These are phyloP conservation scores for Gymnodraco acuticeps DNA, from an alignment of 2,797 vertebrate species.

Conservation along the genomic window DNA sequence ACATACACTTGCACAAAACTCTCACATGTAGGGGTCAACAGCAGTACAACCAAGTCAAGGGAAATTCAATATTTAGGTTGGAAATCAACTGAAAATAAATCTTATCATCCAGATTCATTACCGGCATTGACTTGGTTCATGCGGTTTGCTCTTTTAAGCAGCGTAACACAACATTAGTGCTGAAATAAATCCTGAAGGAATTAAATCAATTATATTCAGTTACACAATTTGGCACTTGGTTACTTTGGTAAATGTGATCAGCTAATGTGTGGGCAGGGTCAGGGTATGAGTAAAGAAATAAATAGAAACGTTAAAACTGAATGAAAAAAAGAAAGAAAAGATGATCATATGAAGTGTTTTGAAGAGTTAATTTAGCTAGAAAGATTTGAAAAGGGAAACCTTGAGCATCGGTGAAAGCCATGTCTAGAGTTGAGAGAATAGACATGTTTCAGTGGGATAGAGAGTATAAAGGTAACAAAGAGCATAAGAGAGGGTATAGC, in stretches of 20 bases:
- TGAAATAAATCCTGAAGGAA: conserved; percentile 34
- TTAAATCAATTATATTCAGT: conserved; percentile 20
- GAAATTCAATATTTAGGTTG: conserved; percentile 21
- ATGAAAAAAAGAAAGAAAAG: background rate
- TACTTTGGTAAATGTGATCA: conserved; percentile 1
- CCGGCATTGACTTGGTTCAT: conserved; percentile 48
- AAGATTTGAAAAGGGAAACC: conserved; percentile 75
- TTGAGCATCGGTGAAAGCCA: conserved; percentile 68
- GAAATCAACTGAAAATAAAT: conserved; percentile 25
- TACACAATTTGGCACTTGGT: conserved; percentile 30
- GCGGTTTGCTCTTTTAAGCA: conserved; percentile 50
- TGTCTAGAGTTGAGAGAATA: conserved; percentile 69
- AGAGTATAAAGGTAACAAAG: conserved; percentile 2
- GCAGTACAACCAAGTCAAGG: conserved; percentile 54
- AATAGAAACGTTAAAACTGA: conserved; percentile 8
- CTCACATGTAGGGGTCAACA: conserved; percentile 25
- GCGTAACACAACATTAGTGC: conserved; percentile 45
- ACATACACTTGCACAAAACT: background rate
- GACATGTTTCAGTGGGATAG: conserved; percentile 53
- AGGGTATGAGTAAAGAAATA: background rate
- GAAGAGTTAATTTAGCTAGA: conserved; percentile 22
- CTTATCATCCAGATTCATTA: conserved; percentile 12
- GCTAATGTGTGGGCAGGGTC: conserved; percentile 5
- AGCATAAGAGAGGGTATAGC: background rate
- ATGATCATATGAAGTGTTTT: conserved; percentile 10